Conservation (phyloP, 1,140 invertebrate genomes). For the Ruditapes philippinarum region DNA sequence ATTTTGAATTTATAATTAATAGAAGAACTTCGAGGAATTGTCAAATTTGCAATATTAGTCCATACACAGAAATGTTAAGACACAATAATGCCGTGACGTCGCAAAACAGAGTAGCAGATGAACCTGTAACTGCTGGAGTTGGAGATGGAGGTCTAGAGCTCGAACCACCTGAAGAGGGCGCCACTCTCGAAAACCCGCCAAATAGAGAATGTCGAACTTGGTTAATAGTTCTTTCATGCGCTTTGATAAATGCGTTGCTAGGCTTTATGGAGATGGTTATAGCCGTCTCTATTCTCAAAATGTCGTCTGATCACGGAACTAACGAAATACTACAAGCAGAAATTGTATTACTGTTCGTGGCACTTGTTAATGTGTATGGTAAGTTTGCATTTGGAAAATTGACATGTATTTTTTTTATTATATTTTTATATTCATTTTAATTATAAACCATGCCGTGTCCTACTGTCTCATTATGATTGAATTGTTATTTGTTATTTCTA, state of each 20-base stretch:
- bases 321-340: neutral
- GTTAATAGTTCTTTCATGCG: neutral
- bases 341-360: neutral
- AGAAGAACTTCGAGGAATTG: no score
- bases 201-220: neutral
- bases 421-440: no score
- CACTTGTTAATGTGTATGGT: neutral
- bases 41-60: no score
- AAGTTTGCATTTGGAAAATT: no score
- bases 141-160: neutral
- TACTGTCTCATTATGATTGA: no score
- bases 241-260: neutral
- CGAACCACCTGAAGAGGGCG: neutral
- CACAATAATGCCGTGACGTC: no score
- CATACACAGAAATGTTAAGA: no score
- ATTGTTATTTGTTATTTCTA: no score
- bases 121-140: neutral
- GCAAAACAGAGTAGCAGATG: no score
- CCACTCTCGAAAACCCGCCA: neutral
- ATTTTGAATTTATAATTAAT: no score
- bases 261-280: neutral
- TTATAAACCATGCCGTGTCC: no score
- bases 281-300: neutral
- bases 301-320: neutral
- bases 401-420: no score